Base-by-base conservation (phyloP, 2,797 vertebrate species). In the Enteromius anoplus region DNA sequence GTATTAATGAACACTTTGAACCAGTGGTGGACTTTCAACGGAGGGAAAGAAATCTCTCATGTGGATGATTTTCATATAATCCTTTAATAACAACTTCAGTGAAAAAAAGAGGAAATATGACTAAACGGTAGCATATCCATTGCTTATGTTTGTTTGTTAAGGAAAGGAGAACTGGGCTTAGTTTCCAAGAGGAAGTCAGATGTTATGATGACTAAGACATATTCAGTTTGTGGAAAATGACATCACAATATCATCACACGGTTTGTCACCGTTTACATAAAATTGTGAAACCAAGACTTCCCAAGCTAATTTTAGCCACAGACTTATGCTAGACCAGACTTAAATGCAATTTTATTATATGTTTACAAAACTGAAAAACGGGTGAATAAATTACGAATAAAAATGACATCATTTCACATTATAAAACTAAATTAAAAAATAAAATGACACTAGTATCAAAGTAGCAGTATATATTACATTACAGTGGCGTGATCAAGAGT, bases 151-250 rank as follows among this genome's bases (percentile, higher is more conserved):
- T 81, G 19, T 72, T 62, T 72, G 68, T 34, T 72, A 37, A 29
- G 12, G 26, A 81, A 81, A 62, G 53, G 4, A 15, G 79, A 81
- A 49, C 21, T 34, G 11, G 68, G 23, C 19, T 62, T 29, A 62
- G 51, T 70, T 70, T 80, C 66, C 53, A 60, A 15, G 8, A 9
- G 66, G 40, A 60, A 60, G 55, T 81, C 79, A 72, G 42, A n/a
- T 45, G 40, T 42, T 47, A 40, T 60, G 26, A 47, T 34, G 53
- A 71, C 29, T 62, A 60, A 55, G 23, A 17, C 8, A 3, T 53
- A 32, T 62, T 49, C 40, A 34, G 37, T 62, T 55, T 17, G 37
- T 80, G 51, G 17, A 60, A 80, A 49, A 72, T 81, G 40, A 81
- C 37, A 71, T 45, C 40, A 80, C 32, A 14, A 47, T 7, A 34